phyloP scores from a whole-genome alignment of 2,888 invertebrate species.

The Eupithecia exiguata region DNA sequence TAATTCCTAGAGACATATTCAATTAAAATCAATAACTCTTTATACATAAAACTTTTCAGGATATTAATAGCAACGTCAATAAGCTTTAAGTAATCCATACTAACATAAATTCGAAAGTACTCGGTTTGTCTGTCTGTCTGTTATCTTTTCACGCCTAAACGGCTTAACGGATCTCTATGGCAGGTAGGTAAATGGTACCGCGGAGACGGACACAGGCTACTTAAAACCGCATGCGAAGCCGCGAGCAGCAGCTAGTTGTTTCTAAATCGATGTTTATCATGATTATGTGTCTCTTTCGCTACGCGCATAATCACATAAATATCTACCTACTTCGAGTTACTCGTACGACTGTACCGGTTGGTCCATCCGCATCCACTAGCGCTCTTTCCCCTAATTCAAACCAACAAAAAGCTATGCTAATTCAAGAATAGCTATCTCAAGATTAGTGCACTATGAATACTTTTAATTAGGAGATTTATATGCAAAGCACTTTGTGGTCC shows the following conservation, averaged over 20 bases:
- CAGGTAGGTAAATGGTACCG: too few relatives aligned
- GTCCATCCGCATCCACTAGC: constrained; percentile 36
- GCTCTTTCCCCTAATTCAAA: constrained; percentile 71
- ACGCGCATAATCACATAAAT: background rate
- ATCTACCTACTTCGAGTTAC: background rate
- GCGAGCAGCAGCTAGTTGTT: too few relatives aligned
- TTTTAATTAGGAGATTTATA: constrained; percentile 83
- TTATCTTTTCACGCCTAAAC: too few relatives aligned
- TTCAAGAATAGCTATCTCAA: constrained; percentile 67
- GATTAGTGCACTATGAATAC: constrained; percentile 76
- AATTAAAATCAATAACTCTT: background rate
- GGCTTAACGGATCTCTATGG: too few relatives aligned
- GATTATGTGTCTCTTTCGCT: too few relatives aligned
- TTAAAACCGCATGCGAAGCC: too few relatives aligned
- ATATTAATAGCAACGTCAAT: background rate
- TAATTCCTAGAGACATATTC: background rate
- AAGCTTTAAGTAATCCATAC: too few relatives aligned
- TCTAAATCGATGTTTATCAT: too few relatives aligned
- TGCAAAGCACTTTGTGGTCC: constrained; percentile 81
- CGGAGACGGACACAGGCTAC: too few relatives aligned
- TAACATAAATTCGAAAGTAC: too few relatives aligned
- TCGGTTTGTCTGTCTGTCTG: too few relatives aligned
- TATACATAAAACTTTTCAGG: background rate
- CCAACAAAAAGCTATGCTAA: constrained; percentile 71
- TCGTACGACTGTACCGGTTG: constrained; percentile 35